Evolutionary conservation across 2,113 vertebrate species (phyloP).

Genomic region (Heptranchias perlo): DNA sequence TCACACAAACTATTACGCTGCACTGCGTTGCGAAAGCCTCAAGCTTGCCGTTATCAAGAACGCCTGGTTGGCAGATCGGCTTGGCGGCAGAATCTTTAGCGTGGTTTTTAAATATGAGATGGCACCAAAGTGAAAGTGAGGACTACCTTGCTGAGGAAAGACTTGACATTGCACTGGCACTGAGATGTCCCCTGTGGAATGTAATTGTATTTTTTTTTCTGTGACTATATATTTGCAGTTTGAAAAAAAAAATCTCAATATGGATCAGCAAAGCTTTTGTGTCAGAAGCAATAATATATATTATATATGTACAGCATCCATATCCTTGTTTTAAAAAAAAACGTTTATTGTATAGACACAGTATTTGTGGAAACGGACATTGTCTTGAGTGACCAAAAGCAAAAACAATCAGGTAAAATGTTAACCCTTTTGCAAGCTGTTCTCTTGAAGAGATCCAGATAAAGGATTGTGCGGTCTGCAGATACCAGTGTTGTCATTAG

Average conservation of each 20-base stretch:
- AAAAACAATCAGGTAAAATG: conserved; percentile 30
- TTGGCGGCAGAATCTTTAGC: conserved; percentile 91
- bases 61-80: conserved; percentile 90
- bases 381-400: no score
- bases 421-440: not conserved
- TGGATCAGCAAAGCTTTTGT: conserved; percentile 32
- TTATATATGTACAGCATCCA: conserved; percentile 38
- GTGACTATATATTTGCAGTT: conserved; percentile 26
- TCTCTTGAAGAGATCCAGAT: not conserved
- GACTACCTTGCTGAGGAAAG: not conserved
- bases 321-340: conserved; percentile 26
- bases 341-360: conserved; percentile 32
- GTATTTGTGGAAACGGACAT: conserved; percentile 22
- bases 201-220: conserved; percentile 27
- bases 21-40: conserved; percentile 84
- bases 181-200: not conserved
- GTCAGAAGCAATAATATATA: conserved; percentile 39
- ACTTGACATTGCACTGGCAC: conserved; percentile 31
- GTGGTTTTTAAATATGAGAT: conserved; percentile 97
- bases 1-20: conserved; percentile 91
- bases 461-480: not conserved
- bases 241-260: not conserved
- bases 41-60: conserved; percentile 96
- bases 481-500: not conserved
- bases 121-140: conserved; percentile 56